Percentiles rank a stretch among this genome's conserved stretches.
These are phyloP conservation scores for Diaphora mendica DNA, from an alignment of 2,888 invertebrate species.

Conservation along the genomic window DNA sequence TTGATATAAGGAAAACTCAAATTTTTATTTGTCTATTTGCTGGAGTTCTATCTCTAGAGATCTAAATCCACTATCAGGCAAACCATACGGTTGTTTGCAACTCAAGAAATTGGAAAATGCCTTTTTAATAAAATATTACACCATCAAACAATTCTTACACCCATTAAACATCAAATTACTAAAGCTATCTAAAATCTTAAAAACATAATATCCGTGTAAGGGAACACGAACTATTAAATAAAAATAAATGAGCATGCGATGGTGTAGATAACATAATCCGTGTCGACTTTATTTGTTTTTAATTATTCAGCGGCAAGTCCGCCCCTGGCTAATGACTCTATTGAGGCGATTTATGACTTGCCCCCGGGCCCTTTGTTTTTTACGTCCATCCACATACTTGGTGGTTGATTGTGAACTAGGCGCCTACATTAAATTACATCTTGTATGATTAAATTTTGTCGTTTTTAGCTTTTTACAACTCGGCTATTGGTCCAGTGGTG, in stretches of 20 bases:
- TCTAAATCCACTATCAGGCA: not conserved
- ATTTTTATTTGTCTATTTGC: no score
- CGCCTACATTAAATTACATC: slow-evolving; percentile 25
- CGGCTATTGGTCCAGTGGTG: no score
- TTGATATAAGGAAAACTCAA: no score
- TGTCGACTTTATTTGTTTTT: slow-evolving; percentile 85
- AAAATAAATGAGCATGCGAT: slow-evolving; percentile 78
- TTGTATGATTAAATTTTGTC: slow-evolving; percentile 21
- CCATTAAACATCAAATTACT: slow-evolving; percentile 32
- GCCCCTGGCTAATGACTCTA: slow-evolving; percentile 85
- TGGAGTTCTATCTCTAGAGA: not conserved
- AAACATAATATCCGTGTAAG: slow-evolving; percentile 60
- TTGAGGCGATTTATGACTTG: slow-evolving; percentile 79
- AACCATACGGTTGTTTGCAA: not conserved
- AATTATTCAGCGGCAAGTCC: slow-evolving; percentile 82
- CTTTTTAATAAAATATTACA: slow-evolving; percentile 8
- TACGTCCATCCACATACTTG: slow-evolving; percentile 66
- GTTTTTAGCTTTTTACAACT: not conserved
- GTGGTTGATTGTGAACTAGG: slow-evolving; percentile 67
- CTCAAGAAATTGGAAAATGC: not conserved
- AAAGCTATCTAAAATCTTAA: slow-evolving; percentile 47
- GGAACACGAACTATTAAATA: slow-evolving; percentile 72
- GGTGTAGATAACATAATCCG: slow-evolving; percentile 80
- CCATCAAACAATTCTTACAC: slow-evolving; percentile 11
- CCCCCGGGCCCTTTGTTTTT: slow-evolving; percentile 74